Percentiles rank a stretch among this genome's conserved stretches.
Conservation (phyloP, 2,888 invertebrate genomes). For the Podabrus alpinus region DNA sequence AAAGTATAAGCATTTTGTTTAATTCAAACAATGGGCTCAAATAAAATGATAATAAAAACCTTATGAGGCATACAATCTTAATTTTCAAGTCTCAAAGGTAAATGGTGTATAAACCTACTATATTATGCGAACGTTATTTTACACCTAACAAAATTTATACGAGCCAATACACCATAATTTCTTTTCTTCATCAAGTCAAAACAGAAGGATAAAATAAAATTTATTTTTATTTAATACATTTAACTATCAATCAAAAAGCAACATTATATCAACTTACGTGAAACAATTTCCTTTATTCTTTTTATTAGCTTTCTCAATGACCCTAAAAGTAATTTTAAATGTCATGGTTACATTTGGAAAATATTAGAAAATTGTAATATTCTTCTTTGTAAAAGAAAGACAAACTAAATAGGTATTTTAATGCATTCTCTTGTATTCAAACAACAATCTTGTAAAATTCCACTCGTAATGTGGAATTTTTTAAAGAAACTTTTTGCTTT, state of each 20-base stretch:
- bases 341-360: background rate
- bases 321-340: background rate
- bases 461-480: background rate
- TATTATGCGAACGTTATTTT: background rate
- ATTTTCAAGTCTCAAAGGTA: background rate
- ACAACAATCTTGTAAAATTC: background rate
- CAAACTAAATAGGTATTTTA: background rate
- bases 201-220: background rate
- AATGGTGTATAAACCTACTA: background rate
- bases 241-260: background rate
- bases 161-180: background rate
- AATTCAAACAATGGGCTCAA: background rate
- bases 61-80: background rate
- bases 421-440: background rate
- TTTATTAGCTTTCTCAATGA: background rate
- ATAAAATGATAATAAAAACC: background rate
- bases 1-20: background rate
- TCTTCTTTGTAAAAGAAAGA: too few relatives aligned
- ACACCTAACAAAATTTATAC: background rate
- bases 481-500: background rate
- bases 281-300: background rate
- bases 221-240: background rate
- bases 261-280: background rate
- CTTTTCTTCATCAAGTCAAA: background rate
- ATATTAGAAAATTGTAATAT: background rate